phyloP scores from a whole-genome alignment of 2,888 invertebrate species.

The Tromatobia lineatoria region DNA sequence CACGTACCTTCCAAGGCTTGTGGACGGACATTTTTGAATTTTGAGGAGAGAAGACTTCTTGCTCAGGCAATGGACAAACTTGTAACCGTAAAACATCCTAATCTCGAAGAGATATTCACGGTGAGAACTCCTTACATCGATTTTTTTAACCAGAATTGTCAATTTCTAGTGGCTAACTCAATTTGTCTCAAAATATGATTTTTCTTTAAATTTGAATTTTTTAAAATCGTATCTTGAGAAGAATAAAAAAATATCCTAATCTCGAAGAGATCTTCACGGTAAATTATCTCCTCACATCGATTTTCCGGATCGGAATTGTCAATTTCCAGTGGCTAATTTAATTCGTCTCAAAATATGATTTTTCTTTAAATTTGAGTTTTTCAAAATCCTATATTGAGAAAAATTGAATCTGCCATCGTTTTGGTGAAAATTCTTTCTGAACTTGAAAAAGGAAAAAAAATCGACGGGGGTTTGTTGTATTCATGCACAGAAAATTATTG shows the following conservation, averaged over 20 bases:
- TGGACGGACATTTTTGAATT: conserved; percentile 90
- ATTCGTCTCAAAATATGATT: no score
- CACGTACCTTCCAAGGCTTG: conserved; percentile 90
- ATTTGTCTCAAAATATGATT: no score
- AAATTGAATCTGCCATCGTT: no score
- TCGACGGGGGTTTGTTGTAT: no score
- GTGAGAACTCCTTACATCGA: conserved; percentile 80
- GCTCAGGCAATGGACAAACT: conserved; percentile 90
- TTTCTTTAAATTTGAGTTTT: no score
- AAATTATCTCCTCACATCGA: conserved; percentile 45
- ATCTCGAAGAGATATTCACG: conserved; percentile 90
- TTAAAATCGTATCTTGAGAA: no score
- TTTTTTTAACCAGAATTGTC: not conserved
- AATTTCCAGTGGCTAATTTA: not conserved
- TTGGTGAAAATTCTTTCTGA: no score
- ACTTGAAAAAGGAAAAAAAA: no score
- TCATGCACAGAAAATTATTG: no score
- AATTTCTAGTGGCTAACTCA: not conserved
- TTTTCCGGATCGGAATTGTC: no score
- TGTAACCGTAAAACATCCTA: conserved; percentile 89
- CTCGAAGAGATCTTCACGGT: conserved; percentile 90
- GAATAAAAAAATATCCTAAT: conserved; percentile 90
- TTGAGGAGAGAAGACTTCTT: conserved; percentile 89
- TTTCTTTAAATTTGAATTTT: no score
- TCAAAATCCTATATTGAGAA: no score